phyloP scores from a whole-genome alignment of 2,797 vertebrate species.

The Knipowitschia caucasica region DNA sequence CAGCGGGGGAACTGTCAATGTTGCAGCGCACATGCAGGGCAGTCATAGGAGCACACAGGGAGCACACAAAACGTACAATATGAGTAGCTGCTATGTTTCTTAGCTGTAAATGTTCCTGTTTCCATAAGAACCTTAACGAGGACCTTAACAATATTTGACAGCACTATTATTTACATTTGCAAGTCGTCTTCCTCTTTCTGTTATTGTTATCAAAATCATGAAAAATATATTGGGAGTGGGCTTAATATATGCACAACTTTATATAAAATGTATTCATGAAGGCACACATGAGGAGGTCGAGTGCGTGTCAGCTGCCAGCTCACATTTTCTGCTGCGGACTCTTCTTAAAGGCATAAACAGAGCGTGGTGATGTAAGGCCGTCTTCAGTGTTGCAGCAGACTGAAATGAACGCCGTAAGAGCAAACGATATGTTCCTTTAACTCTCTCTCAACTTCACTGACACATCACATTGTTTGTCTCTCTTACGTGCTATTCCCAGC shows the following conservation, averaged over 20 bases:
- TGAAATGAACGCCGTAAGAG: neutral
- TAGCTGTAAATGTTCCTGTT: too few species aligned
- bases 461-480: neutral
- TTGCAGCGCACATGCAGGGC: too few species aligned
- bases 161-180: too few species aligned
- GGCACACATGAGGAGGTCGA: neutral
- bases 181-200: too few species aligned
- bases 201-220: too few species aligned
- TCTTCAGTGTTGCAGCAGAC: slow-evolving; percentile 1
- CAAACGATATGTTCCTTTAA: neutral
- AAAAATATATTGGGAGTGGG: neutral
- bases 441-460: neutral
- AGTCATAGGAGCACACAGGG: too few species aligned
- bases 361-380: neutral
- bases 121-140: too few species aligned
- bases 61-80: too few species aligned
- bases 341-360: slow-evolving; percentile 5
- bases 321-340: neutral
- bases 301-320: neutral
- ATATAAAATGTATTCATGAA: neutral
- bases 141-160: too few species aligned
- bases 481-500: neutral
- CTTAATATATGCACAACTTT: too few species aligned
- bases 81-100: too few species aligned
- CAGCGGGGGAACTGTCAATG: too few species aligned